phyloP scores from a whole-genome alignment of 2,797 vertebrate species.

The Acridotheres tristis region DNA sequence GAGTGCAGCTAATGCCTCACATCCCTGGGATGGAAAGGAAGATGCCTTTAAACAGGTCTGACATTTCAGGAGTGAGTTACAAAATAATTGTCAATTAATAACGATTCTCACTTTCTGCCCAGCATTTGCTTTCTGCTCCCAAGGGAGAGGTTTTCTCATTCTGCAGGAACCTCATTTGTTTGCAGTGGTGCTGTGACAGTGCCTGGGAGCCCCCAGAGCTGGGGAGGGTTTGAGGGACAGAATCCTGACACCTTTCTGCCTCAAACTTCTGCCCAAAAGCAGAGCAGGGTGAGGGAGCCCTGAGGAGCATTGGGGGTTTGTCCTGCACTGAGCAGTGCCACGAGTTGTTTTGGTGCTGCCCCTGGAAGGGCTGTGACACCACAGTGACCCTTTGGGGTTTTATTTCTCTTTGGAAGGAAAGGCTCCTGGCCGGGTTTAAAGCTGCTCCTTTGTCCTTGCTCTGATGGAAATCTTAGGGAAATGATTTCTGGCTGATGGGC shows the following conservation, averaged over 20 bases:
- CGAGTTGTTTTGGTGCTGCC: neutral
- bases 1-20: neutral
- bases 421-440: neutral
- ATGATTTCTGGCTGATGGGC: neutral
- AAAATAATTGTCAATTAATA: constrained; percentile 63
- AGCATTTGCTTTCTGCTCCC: constrained; percentile 37
- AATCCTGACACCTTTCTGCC: neutral
- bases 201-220: neutral
- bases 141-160: constrained; percentile 29
- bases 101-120: constrained; percentile 62
- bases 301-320: neutral
- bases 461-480: neutral
- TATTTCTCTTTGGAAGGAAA: neutral
- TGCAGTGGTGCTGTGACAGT: neutral
- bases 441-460: neutral
- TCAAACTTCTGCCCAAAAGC: neutral
- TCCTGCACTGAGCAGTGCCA: neutral
- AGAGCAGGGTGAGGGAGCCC: neutral
- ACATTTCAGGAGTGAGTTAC: neutral
- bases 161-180: constrained; percentile 21
- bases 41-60: neutral
- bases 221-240: neutral
- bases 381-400: neutral
- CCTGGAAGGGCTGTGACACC: neutral
- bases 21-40: neutral